phyloP scores from a whole-genome alignment of 1,140 invertebrate species.

The Andrena cerasifolii region DNA sequence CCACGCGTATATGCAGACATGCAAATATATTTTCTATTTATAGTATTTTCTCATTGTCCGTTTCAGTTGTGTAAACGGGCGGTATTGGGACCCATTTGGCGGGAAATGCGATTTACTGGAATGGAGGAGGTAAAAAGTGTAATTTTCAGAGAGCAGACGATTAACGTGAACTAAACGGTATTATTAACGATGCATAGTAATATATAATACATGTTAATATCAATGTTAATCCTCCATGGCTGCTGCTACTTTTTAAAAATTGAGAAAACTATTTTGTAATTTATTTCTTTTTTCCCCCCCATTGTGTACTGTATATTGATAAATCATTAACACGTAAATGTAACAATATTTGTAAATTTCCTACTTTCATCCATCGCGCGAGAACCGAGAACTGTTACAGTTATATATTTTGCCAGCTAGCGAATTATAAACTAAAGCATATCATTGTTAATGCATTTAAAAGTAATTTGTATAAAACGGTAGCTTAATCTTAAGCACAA shows the following conservation, averaged over 20 bases:
- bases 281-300: conserved; percentile 15
- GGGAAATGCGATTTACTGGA: not conserved
- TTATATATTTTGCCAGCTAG: conserved; percentile 27
- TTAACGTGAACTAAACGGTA: conserved; percentile 6
- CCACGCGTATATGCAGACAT: not conserved
- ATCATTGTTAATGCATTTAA: conserved; percentile 62
- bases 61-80: not conserved
- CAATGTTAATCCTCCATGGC: conserved; percentile 32
- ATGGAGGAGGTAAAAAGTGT: not conserved
- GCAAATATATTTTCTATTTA: conserved; percentile 39
- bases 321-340: conserved; percentile 38
- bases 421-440: conserved; percentile 45
- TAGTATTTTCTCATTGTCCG: conserved; percentile 23
- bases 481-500: conserved; percentile 45
- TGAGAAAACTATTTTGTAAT: conserved; percentile 8
- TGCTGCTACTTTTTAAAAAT: conserved; percentile 21
- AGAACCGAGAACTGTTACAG: conserved; percentile 10
- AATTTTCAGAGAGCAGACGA: not conserved
- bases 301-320: conserved; percentile 11
- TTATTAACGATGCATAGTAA: conserved; percentile 50
- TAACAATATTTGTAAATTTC: conserved; percentile 36
- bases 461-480: conserved; percentile 58
- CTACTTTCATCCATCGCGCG: conserved; percentile 7
- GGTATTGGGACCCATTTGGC: not conserved
- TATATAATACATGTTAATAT: conserved; percentile 48